These are phyloP conservation scores for mouse (Mus musculus) DNA, from an alignment of 2,113 vertebrate genomes.

Conservation along the genomic window DNA sequence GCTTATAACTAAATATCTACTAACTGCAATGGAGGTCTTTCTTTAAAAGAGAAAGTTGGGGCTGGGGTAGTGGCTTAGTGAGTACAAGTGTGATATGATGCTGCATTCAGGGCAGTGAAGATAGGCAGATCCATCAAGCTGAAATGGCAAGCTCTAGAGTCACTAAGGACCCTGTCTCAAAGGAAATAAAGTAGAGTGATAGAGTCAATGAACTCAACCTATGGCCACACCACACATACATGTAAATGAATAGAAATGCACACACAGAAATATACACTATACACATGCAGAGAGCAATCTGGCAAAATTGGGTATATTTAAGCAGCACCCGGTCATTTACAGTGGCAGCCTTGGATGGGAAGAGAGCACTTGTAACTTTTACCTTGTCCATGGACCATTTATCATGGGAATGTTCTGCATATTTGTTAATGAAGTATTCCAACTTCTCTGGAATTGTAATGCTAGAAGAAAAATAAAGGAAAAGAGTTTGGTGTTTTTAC, in stretches of 20 bases:
- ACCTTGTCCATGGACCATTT: conserved; percentile 99
- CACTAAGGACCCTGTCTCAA: not conserved
- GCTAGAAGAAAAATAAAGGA: conserved; percentile 83
- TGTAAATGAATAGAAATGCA: not conserved
- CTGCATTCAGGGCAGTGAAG: not conserved
- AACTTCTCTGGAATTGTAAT: conserved; percentile 95
- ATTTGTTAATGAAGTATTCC: conserved; percentile 96
- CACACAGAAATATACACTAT: not conserved
- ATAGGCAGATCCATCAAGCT: not conserved
- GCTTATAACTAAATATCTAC: not conserved
- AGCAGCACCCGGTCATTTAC: not conserved
- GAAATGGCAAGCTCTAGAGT: not conserved
- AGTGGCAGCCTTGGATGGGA: not conserved
- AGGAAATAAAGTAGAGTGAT: not conserved
- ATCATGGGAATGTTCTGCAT: conserved; percentile 97
- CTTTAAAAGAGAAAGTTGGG: not conserved
- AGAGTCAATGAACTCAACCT: not conserved
- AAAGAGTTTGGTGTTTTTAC: conserved; percentile 16
- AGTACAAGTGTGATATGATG: not conserved
- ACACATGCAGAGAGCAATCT: not conserved
- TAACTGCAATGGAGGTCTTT: not conserved
- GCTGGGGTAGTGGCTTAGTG: not conserved
- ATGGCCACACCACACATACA: not conserved
- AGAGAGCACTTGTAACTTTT: conserved; percentile 64
- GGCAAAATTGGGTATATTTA: not conserved